phyloP scores from a whole-genome alignment of 1,140 invertebrate species.

The Dryas iulia region DNA sequence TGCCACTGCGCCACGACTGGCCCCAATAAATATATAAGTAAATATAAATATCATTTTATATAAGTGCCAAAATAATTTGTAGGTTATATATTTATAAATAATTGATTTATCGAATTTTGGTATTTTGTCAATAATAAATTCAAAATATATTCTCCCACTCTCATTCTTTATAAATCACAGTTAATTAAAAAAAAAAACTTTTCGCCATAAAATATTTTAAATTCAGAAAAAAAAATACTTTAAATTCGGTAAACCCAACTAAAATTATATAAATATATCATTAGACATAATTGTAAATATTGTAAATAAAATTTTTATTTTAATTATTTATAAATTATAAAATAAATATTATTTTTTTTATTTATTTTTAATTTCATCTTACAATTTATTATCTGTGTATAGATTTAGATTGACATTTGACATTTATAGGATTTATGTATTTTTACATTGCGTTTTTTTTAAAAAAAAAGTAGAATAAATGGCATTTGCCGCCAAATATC shows the following conservation, averaged over 20 bases:
- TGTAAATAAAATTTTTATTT: constrained; percentile 20
- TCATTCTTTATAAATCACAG: no score
- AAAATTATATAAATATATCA: neutral
- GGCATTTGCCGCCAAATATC: constrained; percentile 19
- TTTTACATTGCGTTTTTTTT: neutral
- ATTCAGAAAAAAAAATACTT: no score
- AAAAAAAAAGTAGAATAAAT: constrained; percentile 12
- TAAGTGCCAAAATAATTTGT: neutral
- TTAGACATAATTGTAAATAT: constrained; percentile 16
- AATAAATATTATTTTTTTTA: neutral
- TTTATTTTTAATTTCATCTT: constrained; percentile 2
- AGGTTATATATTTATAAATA: neutral
- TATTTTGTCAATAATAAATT: no score
- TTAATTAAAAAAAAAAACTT: no score
- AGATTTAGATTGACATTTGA: neutral
- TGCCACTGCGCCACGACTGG: no score
- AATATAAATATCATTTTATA: neutral
- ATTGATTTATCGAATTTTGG: neutral
- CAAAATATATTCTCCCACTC: no score
- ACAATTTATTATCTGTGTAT: neutral
- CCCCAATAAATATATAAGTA: no score
- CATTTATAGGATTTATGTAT: neutral
- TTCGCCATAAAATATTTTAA: no score
- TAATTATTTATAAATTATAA: constrained; percentile 14
- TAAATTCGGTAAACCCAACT: neutral